A percentile compares a stretch with the other conserved stretches of the same genome.
These are phyloP conservation scores for Neotoxoptera formosana DNA, from an alignment of 1,140 invertebrate species.

Conservation along the genomic window DNA sequence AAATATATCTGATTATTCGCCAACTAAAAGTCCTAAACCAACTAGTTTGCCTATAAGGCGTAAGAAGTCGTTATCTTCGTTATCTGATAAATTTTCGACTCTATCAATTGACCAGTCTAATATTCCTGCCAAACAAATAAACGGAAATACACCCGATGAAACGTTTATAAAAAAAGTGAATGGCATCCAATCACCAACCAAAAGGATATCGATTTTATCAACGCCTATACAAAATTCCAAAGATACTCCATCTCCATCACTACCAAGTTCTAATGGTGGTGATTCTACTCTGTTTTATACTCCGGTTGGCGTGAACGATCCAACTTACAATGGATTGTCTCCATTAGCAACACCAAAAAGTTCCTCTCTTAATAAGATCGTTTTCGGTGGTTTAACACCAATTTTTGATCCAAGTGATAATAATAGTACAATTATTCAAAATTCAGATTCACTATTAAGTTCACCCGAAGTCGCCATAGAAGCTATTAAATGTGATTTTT, in stretches of 20 bases:
- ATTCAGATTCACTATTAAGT: neutral
- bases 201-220: neutral
- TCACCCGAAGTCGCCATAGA: slow-evolving; percentile 33
- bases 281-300: slow-evolving; percentile 20
- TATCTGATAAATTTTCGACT: neutral
- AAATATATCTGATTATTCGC: slow-evolving; percentile 10
- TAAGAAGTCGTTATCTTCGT: slow-evolving; percentile 21
- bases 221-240: neutral
- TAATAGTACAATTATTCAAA: neutral
- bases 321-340: neutral
- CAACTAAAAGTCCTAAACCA: neutral
- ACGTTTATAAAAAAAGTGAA: neutral
- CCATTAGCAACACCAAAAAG: neutral
- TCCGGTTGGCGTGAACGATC: neutral
- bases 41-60: slow-evolving; percentile 34
- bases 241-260: neutral
- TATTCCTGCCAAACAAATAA: neutral
- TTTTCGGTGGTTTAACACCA: neutral
- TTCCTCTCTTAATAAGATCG: neutral
- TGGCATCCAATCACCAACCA: neutral
- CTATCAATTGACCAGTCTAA: slow-evolving; percentile 36
- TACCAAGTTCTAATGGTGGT: neutral
- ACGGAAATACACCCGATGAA: slow-evolving; percentile 26
- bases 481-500: slow-evolving; percentile 40
- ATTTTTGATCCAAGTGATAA: neutral